A percentile compares a stretch with the other conserved stretches of the same genome.
Conservation (phyloP, 2,113 vertebrate genomes). For the Ammodytes marinus region DNA sequence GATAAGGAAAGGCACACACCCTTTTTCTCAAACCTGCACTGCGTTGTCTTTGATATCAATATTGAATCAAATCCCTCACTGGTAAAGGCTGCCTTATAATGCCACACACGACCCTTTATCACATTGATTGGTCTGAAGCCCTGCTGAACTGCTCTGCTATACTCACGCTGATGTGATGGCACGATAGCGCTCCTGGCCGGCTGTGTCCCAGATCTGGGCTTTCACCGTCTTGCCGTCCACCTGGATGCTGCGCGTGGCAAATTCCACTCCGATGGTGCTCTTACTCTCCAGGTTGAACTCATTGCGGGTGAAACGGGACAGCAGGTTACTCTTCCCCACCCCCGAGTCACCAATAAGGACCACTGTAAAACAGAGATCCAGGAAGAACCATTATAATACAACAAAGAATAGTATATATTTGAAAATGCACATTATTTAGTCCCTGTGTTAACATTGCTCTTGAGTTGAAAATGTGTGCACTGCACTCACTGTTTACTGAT, state of each 20-base stretch:
- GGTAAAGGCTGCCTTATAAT: too few species aligned
- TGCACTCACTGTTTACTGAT: too few species aligned
- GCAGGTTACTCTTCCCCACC: constrained; percentile 83
- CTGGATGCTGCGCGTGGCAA: constrained; percentile 83
- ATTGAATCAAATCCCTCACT: too few species aligned
- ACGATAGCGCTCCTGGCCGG: constrained; percentile 93
- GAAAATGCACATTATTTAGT: background rate
- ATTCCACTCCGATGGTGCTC: constrained; percentile 84
- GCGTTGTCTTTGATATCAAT: too few species aligned
- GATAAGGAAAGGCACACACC: too few species aligned
- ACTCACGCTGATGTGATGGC: constrained; percentile 97
- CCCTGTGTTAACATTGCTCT: background rate
- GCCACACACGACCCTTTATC: too few species aligned
- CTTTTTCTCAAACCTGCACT: too few species aligned
- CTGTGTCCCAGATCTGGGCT: constrained; percentile 97
- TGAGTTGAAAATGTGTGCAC: too few species aligned
- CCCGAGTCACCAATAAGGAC: constrained; percentile 93
- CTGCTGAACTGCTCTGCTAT: too few species aligned
- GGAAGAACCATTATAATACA: background rate
- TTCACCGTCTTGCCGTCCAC: constrained; percentile 93
- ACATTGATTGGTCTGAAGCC: background rate
- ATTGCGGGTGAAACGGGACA: constrained; percentile 83
- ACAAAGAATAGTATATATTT: background rate
- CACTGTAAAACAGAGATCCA: constrained; percentile 81
- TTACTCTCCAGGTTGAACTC: constrained; percentile 86